A percentile compares a stretch with the other conserved stretches of the same genome.
Evolutionary conservation across 1,140 invertebrate genomes (phyloP).

Genomic region (Cyclina sinensis): DNA sequence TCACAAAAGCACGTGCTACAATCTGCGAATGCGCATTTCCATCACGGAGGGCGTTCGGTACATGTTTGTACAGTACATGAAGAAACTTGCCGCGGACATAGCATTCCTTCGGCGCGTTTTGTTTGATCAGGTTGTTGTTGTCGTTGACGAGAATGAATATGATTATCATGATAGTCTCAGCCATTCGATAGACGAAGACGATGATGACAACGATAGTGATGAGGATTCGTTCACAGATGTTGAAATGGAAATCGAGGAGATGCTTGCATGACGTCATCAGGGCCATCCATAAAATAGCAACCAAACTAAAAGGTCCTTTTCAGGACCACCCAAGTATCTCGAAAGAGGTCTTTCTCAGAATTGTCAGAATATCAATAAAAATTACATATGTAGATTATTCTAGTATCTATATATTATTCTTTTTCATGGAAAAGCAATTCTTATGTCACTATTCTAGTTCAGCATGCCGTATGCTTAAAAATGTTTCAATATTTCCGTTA

Average conservation of each 20-base stretch:
- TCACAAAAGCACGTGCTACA: not conserved
- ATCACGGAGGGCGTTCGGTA: constrained; percentile 20
- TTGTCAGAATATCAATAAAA: too few relatives aligned
- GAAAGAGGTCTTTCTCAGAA: constrained; percentile 5
- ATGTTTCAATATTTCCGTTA: too few relatives aligned
- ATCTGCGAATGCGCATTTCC: constrained; percentile 22
- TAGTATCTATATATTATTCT: too few relatives aligned
- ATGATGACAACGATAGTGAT: not conserved
- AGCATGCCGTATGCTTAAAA: too few relatives aligned
- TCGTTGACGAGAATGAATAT: not conserved
- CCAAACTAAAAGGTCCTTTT: constrained; percentile 31
- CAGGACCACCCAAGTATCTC: constrained; percentile 19
- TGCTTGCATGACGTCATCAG: not conserved
- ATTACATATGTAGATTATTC: too few relatives aligned
- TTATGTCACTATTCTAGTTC: too few relatives aligned
- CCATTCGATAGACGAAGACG: not conserved
- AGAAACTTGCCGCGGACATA: not conserved
- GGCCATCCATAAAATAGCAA: not conserved
- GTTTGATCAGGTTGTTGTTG: not conserved
- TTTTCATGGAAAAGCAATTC: too few relatives aligned
- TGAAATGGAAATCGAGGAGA: not conserved
- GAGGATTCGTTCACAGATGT: not conserved
- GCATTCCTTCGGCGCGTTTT: not conserved
- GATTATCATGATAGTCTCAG: not conserved
- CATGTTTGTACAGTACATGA: constrained; percentile 19